Base-by-base conservation (phyloP, 2,797 vertebrate genomes). In the Phrynocephalus guinanensis region DNA sequence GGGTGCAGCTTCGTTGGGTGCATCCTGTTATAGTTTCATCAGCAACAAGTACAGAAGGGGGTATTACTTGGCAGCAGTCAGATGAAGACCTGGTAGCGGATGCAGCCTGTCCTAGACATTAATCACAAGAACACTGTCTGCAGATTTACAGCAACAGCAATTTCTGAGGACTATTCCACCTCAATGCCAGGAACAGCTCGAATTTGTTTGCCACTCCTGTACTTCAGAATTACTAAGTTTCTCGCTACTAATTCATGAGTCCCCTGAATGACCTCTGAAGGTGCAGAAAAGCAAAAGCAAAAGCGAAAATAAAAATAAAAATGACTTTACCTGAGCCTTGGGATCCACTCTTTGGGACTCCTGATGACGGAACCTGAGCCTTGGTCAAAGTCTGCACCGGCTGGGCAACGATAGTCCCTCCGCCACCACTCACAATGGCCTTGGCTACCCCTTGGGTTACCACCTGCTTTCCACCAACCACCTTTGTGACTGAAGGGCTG, bases 401-500 rank as follows among this genome's bases (percentile, higher is more conserved):
- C 92, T 99, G 99, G 90, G 98, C 97, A 63, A 98, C 96, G 79
- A 98, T 97, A 85, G 97, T 96, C 79, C 96, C 97, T 85, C 97
- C 96, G 0, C 97, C 96, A 92, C 98, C 97, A 15, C 98, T 99
- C 93, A 99, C 98, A 0, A 99, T 98, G 90, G 99, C 98, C 96
- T 99, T 99, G 90, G 99, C 99, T 9, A 99, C 98, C 87, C 99
- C 99, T 96, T 99, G 99, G 87, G 98, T 98, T 93, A 99, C 96
- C 91, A 99, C 98, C 94, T 99, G 99, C 94, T 99, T 99, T 8
- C 98, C 98, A 11, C 98, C 97, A 94, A 99, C 97, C 91, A 98
- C 97, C 95, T 99, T 99, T 87, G 98, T 96, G 50, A 97, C 97
- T 0, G 98, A 97, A 56, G 98, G 97, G 95, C 96, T 97, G 84